Base-by-base conservation (phyloP, 2,888 invertebrate genomes). In the Synanthedon andrenaeformis region DNA sequence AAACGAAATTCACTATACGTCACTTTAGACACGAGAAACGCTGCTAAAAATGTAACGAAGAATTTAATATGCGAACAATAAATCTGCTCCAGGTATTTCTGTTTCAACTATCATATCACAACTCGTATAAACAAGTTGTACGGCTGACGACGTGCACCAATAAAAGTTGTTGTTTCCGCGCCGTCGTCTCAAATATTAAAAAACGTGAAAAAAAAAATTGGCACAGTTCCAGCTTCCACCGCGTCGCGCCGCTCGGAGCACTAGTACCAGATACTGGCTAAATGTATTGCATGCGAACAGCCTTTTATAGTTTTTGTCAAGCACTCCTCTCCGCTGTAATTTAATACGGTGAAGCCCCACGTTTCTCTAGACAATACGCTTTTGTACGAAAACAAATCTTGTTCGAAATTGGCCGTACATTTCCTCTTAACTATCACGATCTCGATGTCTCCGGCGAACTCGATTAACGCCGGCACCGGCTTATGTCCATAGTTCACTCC, bases 231-330 rank as follows among this genome's bases (percentile, higher is more conserved):
- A 83, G 64, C 59, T 52, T 57, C 58, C 56, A 55, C 63, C 60
- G 57, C 59, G 56, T 64, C 63, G 64, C 59, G 61, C 62, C 66
- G 62, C 58, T 59, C 59, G 56, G 63, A 63, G 64, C 59, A 62
- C 62, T 66, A 62, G 58, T 59, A 28, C 58, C 56, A 64, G 66
- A 68, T 67, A 70, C 67, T 65, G 64, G 63, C 62, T 61, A 67
- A 64, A 69, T 72, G 77, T 75, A 78, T 76, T 70, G 74, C 70
- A 74, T 67, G 70, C 69, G 69, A 74, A 72, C 59, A 71, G 65
- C 66, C 72, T 73, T 74, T 72, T 72, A 73, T 70, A 72, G 73
- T 72, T 75, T 74, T 72, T 74, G 66, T 71, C 68, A 72, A 73
- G 68, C 63, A 65, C 62, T 59, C 58, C 57, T 57, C 57, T 57